Conservation (phyloP, 1,140 invertebrate genomes). For the Lerema accius region DNA sequence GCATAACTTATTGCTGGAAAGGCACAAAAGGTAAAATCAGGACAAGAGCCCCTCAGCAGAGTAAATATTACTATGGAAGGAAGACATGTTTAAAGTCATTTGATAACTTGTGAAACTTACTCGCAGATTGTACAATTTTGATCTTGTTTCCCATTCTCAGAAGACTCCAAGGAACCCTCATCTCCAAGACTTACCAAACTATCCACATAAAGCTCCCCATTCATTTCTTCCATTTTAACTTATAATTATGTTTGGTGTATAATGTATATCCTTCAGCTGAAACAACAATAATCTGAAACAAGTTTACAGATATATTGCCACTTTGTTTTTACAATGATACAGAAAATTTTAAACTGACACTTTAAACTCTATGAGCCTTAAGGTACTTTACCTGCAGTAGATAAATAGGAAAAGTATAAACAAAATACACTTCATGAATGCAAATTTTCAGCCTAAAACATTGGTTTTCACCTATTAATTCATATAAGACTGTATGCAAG, state of each 20-base stretch:
- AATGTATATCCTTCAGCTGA: slow-evolving; percentile 70
- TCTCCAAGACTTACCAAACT: slow-evolving; percentile 78
- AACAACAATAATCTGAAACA: slow-evolving; percentile 74
- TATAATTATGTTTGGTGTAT: slow-evolving; percentile 75
- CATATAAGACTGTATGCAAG: no score
- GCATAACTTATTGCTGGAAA: slow-evolving; percentile 87
- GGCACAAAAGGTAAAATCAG: slow-evolving; percentile 23
- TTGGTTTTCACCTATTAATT: no score
- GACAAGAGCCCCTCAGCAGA: no score
- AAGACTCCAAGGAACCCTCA: slow-evolving; percentile 79
- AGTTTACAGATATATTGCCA: slow-evolving; percentile 3
- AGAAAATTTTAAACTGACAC: no score
- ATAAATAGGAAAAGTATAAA: no score
- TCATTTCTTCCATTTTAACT: slow-evolving; percentile 82
- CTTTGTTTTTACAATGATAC: background rate
- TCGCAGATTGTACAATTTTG: slow-evolving; percentile 83
- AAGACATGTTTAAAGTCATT: no score
- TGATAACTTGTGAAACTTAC: slow-evolving; percentile 75
- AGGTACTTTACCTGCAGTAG: no score
- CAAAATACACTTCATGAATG: no score
- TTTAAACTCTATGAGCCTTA: no score
- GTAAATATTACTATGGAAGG: no score
- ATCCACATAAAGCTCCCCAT: slow-evolving; percentile 80
- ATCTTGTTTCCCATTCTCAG: slow-evolving; percentile 78
- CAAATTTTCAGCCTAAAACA: no score